A percentile compares a stretch with the other conserved stretches of the same genome.
Conservation (phyloP, 2,113 vertebrate genomes). For the Buteo buteo region DNA sequence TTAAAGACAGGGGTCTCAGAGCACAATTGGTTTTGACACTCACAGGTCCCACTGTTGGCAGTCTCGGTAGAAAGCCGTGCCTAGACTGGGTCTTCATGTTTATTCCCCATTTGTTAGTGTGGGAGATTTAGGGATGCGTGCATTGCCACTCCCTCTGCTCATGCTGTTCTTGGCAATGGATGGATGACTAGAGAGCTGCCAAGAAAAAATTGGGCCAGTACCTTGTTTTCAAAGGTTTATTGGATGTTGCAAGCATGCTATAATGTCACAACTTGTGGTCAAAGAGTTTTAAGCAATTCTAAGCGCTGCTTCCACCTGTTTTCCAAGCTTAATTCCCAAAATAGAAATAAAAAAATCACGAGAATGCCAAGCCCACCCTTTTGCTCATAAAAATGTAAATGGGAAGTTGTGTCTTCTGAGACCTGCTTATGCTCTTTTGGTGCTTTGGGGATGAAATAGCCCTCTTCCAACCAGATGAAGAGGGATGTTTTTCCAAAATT, state of each 20-base stretch:
- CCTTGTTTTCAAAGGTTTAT: not conserved
- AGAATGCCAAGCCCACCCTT: not conserved
- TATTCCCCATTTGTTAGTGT: not conserved
- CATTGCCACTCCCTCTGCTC: not conserved
- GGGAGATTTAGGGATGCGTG: not conserved
- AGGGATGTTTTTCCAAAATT: not conserved
- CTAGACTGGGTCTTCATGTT: rapidly evolving
- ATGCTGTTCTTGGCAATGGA: not conserved
- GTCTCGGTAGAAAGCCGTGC: not conserved
- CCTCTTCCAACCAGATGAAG: not conserved
- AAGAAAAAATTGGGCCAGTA: not conserved
- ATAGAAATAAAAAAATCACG: not conserved
- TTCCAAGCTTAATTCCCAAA: not conserved
- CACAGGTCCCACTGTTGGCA: not conserved
- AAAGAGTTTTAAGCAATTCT: not conserved
- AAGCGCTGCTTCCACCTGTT: not conserved
- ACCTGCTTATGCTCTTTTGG: not conserved
- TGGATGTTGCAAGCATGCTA: not conserved
- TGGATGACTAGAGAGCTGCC: not conserved
- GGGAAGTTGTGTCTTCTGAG: not conserved
- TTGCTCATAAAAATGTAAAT: not conserved
- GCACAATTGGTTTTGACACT: rapidly evolving
- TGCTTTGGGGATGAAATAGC: not conserved
- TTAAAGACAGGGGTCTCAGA: not conserved
- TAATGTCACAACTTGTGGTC: not conserved